These are phyloP conservation scores for Lapara coniferarum DNA, from an alignment of 2,888 invertebrate species.

Conservation along the genomic window DNA sequence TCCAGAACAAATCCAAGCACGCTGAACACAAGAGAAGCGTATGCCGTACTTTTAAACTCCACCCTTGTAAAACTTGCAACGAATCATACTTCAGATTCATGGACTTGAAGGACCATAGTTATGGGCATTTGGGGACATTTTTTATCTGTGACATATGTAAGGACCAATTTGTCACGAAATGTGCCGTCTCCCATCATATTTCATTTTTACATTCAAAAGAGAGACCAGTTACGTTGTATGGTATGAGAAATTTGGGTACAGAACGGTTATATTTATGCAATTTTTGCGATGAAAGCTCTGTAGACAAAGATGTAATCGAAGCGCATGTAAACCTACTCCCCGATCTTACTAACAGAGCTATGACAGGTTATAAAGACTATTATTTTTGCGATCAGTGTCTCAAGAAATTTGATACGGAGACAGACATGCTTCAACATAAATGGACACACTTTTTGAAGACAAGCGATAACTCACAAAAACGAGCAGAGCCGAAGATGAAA, in stretches of 20 bases:
- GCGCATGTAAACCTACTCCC: conserved; percentile 58
- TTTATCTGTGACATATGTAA: conserved; percentile 71
- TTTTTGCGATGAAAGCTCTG: conserved; percentile 65
- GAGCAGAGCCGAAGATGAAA: conserved; percentile 34
- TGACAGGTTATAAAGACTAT: conserved; percentile 66
- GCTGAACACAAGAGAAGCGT: conserved; percentile 56
- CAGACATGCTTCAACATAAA: conserved; percentile 69
- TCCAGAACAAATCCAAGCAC: conserved; percentile 51
- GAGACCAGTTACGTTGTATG: conserved; percentile 53
- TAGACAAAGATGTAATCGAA: conserved; percentile 57
- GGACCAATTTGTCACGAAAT: conserved; percentile 63
- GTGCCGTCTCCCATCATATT: conserved; percentile 64
- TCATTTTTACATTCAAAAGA: conserved; percentile 59
- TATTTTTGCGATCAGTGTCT: conserved; percentile 71
- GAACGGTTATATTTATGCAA: conserved; percentile 64
- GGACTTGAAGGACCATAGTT: conserved; percentile 72
- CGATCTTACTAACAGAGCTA: conserved; percentile 59
- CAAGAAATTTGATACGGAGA: conserved; percentile 64
- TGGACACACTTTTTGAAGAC: conserved; percentile 69
- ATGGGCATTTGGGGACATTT: conserved; percentile 53
- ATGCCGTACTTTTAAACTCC: conserved; percentile 55
- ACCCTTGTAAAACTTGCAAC: conserved; percentile 62
- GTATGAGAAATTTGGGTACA: conserved; percentile 51
- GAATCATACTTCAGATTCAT: conserved; percentile 59
- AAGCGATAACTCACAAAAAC: conserved; percentile 52